These are phyloP conservation scores for Nipponacmea schrenckii DNA, from an alignment of 2,888 invertebrate genomes.

Conservation along the genomic window DNA sequence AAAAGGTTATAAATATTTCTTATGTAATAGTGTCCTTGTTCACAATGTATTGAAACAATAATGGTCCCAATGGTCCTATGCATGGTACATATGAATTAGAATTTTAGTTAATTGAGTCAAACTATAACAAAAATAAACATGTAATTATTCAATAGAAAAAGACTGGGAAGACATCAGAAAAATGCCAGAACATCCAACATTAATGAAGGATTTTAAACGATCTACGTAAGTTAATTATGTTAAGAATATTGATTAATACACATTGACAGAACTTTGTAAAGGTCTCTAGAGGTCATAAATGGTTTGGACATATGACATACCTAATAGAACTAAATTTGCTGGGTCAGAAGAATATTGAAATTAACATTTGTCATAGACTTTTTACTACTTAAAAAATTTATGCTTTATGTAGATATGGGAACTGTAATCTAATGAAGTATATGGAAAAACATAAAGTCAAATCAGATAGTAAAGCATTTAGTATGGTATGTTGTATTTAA, in stretches of 20 bases:
- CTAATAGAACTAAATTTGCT: constrained; percentile 14
- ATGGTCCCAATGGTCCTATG: no score
- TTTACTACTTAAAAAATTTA: no score
- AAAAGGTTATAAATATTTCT: neutral
- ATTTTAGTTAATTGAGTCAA: no score
- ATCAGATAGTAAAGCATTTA: constrained; percentile 67
- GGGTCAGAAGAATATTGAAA: no score
- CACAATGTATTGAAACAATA: no score
- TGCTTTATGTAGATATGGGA: constrained; percentile 56
- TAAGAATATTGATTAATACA: constrained; percentile 1
- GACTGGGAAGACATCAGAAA: constrained; percentile 99
- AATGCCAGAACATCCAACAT: constrained; percentile 98
- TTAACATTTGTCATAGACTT: no score
- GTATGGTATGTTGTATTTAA: constrained; percentile 59
- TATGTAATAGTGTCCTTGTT: neutral
- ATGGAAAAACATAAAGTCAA: constrained; percentile 70
- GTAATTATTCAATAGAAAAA: constrained; percentile 72
- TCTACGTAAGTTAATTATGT: constrained; percentile 76
- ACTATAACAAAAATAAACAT: no score
- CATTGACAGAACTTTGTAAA: constrained; percentile 12
- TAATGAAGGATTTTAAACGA: constrained; percentile 95
- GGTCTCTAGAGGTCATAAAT: no score
- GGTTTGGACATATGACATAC: no score
- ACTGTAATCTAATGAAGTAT: constrained; percentile 67
- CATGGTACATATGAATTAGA: no score